phyloP scores from a whole-genome alignment of 2,113 vertebrate genomes.

The Phrynosoma platyrhinos region DNA sequence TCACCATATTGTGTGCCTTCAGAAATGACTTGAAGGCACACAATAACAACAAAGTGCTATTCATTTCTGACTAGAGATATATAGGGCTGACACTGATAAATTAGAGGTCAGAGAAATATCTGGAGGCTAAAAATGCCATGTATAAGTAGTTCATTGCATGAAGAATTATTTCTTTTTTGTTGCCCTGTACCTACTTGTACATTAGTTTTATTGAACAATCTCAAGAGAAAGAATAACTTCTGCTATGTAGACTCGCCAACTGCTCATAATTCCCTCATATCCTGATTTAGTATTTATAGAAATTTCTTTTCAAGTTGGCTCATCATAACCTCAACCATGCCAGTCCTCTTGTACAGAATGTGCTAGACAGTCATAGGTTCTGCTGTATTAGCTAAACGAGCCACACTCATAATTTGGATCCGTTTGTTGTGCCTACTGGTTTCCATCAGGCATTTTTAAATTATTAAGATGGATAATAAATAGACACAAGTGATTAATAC shows the following conservation, averaged over 20 bases:
- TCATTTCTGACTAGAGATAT: no score
- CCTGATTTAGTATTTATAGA: constrained; percentile 14
- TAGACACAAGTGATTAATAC: rapidly evolving
- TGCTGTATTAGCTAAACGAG: rapidly evolving
- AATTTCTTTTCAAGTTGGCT: constrained; percentile 10
- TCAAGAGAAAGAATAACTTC: background rate
- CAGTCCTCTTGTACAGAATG: background rate
- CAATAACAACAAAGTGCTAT: no score
- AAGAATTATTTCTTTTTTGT: background rate
- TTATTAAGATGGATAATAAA: constrained; percentile 1
- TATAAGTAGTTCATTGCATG: background rate
- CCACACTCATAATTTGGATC: background rate
- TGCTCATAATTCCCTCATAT: background rate
- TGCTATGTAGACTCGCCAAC: background rate
- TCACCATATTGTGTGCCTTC: no score
- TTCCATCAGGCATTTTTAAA: background rate
- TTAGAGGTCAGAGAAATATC: background rate
- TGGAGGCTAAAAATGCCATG: background rate
- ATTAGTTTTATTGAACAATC: background rate
- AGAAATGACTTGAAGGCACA: no score
- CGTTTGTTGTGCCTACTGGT: background rate
- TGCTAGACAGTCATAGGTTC: background rate
- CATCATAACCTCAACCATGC: background rate
- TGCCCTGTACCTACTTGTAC: background rate
- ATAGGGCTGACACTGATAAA: no score